phyloP scores from a whole-genome alignment of 1,140 invertebrate genomes.

The Drosophila erecta region DNA sequence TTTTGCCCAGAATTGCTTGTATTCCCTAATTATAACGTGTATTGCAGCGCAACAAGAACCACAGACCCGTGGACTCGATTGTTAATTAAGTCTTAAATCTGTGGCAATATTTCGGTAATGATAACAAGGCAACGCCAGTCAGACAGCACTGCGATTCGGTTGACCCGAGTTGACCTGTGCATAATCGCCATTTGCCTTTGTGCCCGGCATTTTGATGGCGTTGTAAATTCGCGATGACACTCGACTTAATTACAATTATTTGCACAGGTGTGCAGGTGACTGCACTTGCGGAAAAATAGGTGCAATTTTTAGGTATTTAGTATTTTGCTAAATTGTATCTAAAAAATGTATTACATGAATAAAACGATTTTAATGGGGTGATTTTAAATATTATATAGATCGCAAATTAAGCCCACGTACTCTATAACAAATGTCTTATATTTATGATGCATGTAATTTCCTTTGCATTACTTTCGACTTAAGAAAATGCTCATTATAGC shows the following conservation, averaged over 20 bases:
- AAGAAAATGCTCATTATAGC: too few species aligned
- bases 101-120: conserved; percentile 18
- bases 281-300: not conserved
- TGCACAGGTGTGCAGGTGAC: conserved; percentile 9
- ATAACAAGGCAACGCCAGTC: conserved; percentile 2
- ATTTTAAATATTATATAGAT: too few species aligned
- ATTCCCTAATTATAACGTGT: conserved; percentile 1
- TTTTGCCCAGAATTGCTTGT: not conserved
- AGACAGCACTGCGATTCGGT: not conserved
- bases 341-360: too few species aligned
- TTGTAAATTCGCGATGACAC: conserved; percentile 37
- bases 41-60: conserved; percentile 1
- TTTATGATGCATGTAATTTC: too few species aligned
- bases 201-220: conserved; percentile 27
- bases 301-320: too few species aligned
- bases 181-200: conserved; percentile 30
- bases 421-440: too few species aligned
- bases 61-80: not conserved
- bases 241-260: conserved; percentile 54
- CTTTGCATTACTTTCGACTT: too few species aligned
- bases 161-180: conserved; percentile 28
- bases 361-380: too few species aligned
- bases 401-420: too few species aligned
- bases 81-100: conserved; percentile 25
- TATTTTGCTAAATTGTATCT: too few species aligned